These are phyloP conservation scores for Mormyrus iriodes DNA, from an alignment of 2,113 vertebrate genomes.

Conservation along the genomic window DNA sequence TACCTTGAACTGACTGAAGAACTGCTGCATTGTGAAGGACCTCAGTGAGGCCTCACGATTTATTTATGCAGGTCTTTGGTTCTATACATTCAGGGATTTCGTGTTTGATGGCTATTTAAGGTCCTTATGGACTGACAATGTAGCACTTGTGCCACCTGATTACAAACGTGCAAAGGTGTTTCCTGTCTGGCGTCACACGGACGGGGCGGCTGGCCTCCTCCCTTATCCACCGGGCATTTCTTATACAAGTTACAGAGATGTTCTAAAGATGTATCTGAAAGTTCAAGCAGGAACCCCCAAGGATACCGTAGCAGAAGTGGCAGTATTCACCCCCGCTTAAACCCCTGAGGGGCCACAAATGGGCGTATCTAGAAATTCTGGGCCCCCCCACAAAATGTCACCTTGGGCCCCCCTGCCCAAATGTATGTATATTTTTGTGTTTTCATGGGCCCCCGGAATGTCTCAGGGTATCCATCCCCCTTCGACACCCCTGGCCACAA, in stretches of 20 bases:
- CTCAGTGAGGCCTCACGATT: neutral
- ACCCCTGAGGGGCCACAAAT: neutral
- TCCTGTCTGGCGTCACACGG: neutral
- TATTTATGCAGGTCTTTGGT: neutral
- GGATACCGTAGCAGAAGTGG: neutral
- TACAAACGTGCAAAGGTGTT: neutral
- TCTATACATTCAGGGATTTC: neutral
- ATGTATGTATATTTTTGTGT: neutral
- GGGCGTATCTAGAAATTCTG: neutral
- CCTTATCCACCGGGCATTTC: neutral
- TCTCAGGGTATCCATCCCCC: too few relatives aligned
- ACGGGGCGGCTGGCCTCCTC: neutral
- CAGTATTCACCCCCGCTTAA: neutral
- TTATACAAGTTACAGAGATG: neutral
- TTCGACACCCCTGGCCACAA: neutral
- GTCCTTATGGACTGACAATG: neutral
- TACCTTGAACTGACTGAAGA: neutral
- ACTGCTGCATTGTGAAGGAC: neutral
- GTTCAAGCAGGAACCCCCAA: neutral
- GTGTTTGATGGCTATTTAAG: conserved; percentile 13
- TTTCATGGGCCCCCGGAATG: neutral
- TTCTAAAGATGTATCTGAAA: neutral
- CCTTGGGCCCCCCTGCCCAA: too few relatives aligned
- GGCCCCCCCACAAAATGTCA: too few relatives aligned
- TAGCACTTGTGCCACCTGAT: neutral